phyloP scores from a whole-genome alignment of 2,888 invertebrate species.

The Nasonia oneida region DNA sequence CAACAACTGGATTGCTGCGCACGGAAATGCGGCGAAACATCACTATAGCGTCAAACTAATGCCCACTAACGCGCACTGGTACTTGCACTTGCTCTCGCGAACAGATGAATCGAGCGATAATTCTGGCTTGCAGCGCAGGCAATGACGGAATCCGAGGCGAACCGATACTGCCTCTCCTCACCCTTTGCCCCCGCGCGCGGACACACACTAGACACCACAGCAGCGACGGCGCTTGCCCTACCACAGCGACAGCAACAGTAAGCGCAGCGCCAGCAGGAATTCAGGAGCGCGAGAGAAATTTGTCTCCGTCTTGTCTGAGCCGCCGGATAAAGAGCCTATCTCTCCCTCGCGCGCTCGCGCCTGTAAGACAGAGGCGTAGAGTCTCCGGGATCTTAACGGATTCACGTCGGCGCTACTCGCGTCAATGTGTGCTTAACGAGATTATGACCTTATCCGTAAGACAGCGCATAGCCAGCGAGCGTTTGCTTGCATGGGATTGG shows the following conservation, averaged over 20 bases:
- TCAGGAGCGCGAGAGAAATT: slow-evolving; percentile 41
- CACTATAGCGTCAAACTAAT: too few species aligned
- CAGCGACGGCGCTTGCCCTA: neutral
- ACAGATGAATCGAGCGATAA: slow-evolving; percentile 26
- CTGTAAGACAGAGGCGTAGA: slow-evolving; percentile 22
- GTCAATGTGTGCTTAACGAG: slow-evolving; percentile 62
- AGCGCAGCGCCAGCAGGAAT: neutral
- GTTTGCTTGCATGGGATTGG: too few species aligned
- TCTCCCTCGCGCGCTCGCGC: neutral
- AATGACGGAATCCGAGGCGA: slow-evolving; percentile 2
- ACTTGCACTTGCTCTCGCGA: neutral
- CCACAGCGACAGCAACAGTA: neutral
- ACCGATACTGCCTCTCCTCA: neutral
- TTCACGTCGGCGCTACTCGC: slow-evolving; percentile 56
- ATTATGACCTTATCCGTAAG: slow-evolving; percentile 59
- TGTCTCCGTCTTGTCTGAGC: slow-evolving; percentile 55
- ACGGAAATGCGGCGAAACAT: too few species aligned
- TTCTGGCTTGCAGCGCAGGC: neutral
- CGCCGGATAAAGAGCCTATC: slow-evolving; percentile 50
- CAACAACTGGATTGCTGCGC: too few species aligned
- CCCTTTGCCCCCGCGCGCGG: neutral
- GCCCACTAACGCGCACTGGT: neutral
- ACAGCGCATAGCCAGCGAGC: neutral
- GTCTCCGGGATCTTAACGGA: slow-evolving; percentile 59
- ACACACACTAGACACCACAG: neutral